Base-by-base conservation (phyloP, 2,113 vertebrate genomes). In the Lichenostomus cassidix region DNA sequence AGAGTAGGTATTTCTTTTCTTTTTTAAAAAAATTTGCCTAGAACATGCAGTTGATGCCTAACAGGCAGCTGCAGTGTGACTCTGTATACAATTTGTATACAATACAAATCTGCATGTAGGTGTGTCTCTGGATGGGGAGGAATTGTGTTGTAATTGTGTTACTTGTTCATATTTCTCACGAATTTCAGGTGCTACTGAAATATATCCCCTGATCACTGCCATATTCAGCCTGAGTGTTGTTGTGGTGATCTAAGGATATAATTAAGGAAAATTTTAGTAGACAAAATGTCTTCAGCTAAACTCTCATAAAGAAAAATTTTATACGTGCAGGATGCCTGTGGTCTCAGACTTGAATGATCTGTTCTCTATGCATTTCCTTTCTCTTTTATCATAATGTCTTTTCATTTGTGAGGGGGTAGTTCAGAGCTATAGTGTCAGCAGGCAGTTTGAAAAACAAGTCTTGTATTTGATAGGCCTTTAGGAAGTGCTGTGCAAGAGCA, bases 31-130 rank as follows among this genome's bases (percentile, higher is more conserved):
- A n/a, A n/a, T n/a, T 37, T 37, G 59, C 12, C 7, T 62, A 31
- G 29, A 58, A 28, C 18, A 10, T 14, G 39, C 15, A 22, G 21
- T 25, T 62, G 73, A 42, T 83, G 58, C 37, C 24, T 55, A 6
- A 19, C 7, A 55, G 42, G 39, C 22, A 89, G 79, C 68, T 89
- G 46, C 68, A 87, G 2, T 56, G 7, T 37, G 23, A 27, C 18
- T 59, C 20, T 69, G 6, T 47, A 1, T 27, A 5, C 35, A 23
- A 0, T 33, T 65, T 35, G 52, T 41, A 16, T 27, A 3, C 15
- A 53, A 13, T 31, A 4, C n/a, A 79, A 24, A 50, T 63, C 42
- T 63, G 33, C 7, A 2, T 11, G 7, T 21, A 11, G 1, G 0
- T 33, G 23, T 56, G 10, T 71, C 13, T 53, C 35, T 62, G 39